A percentile compares a stretch with the other conserved stretches of the same genome.
phyloP scores from a whole-genome alignment of 2,113 vertebrate genomes.

The Alexandromys fortis region DNA sequence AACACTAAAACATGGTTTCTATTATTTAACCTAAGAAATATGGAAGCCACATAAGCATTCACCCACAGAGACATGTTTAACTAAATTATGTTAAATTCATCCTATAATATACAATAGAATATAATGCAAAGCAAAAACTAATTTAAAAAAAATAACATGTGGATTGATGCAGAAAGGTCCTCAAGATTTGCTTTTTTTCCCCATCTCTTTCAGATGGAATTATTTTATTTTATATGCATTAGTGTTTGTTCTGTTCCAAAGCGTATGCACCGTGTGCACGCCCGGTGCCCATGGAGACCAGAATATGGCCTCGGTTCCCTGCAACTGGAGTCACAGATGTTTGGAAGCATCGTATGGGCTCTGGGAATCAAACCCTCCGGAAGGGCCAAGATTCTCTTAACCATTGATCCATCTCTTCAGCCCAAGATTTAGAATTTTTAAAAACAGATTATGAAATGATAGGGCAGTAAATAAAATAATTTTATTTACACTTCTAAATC shows the following conservation, averaged over 20 bases:
- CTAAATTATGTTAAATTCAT: neutral
- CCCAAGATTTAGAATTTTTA: neutral
- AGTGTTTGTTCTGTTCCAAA: neutral
- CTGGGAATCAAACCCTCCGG: neutral
- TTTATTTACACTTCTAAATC: slow-evolving; percentile 2
- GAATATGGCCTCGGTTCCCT: neutral
- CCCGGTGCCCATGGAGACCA: neutral
- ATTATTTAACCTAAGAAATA: neutral
- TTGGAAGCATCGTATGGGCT: neutral
- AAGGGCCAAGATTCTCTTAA: neutral
- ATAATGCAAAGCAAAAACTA: neutral
- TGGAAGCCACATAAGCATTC: neutral
- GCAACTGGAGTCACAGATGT: too few relatives aligned
- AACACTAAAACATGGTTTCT: neutral
- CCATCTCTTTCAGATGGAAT: neutral
- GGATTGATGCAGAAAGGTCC: neutral
- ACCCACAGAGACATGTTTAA: neutral
- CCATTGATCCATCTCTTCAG: too few relatives aligned
- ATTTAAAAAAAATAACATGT: neutral
- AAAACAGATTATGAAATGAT: neutral
- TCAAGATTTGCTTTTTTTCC: neutral
- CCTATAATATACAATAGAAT: neutral
- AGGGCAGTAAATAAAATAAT: neutral
- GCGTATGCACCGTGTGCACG: neutral
- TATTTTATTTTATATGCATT: neutral